Conservation (phyloP, 2,113 vertebrate species). For the Neotoma lepida region DNA sequence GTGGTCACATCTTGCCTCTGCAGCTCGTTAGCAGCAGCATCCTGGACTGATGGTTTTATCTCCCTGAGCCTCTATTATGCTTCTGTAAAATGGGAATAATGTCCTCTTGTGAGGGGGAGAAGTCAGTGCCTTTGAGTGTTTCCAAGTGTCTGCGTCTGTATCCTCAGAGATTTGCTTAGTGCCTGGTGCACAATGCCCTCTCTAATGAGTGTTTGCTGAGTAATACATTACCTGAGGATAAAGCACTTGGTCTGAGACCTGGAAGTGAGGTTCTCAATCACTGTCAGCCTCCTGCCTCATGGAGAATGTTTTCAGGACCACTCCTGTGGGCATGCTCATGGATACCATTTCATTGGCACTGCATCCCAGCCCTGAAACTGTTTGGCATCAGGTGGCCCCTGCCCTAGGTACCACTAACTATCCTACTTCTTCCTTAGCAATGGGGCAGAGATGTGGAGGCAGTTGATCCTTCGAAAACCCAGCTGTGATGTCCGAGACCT, state of each 20-base stretch:
- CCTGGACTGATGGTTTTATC: not conserved
- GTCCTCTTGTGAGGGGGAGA: not conserved
- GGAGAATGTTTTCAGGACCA: not conserved
- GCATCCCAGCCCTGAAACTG: not conserved
- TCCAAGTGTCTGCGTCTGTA: not conserved
- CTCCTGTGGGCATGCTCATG: not conserved
- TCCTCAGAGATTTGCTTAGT: not conserved
- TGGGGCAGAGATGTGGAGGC: conserved; percentile 78
- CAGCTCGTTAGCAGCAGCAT: not conserved
- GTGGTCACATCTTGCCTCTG: not conserved
- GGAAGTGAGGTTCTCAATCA: not conserved
- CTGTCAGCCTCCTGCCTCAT: not conserved
- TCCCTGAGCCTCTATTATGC: not conserved
- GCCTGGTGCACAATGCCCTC: not conserved
- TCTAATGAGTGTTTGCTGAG: not conserved
- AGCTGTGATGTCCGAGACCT: conserved; percentile 71
- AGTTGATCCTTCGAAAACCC: conserved; percentile 71
- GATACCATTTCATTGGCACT: not conserved
- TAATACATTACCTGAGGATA: not conserved
- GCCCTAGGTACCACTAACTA: not conserved
- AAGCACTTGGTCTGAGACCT: not conserved
- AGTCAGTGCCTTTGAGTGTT: not conserved
- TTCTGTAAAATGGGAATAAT: not conserved
- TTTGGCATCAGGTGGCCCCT: not conserved
- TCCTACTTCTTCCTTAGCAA: conserved; percentile 37